Percentiles rank a stretch among this genome's conserved stretches.
Evolutionary conservation across 1,140 invertebrate genomes (phyloP).

Genomic region (Kradibia gibbosae): DNA sequence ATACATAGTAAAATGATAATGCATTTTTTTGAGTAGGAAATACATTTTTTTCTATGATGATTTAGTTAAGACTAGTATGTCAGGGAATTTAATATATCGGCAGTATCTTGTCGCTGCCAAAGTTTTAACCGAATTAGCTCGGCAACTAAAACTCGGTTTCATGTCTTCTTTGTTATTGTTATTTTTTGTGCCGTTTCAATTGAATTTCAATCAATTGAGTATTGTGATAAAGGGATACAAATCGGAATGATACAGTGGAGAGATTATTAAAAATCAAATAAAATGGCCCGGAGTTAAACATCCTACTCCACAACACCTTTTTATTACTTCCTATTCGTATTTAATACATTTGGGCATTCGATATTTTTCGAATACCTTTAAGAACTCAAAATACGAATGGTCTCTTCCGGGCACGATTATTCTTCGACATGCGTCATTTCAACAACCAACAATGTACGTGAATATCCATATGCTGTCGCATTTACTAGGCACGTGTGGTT

Average conservation of each 20-base stretch:
- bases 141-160: too few relatives aligned
- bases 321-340: not conserved
- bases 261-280: not conserved
- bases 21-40: too few relatives aligned
- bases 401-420: not conserved
- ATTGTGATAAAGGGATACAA: not conserved
- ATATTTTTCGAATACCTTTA: not conserved
- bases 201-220: not conserved
- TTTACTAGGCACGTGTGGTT: not conserved
- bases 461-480: not conserved
- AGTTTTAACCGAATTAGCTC: too few relatives aligned
- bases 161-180: not conserved
- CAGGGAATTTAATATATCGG: not conserved
- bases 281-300: not conserved
- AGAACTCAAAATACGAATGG: not conserved
- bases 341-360: not conserved
- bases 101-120: not conserved
- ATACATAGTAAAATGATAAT: too few relatives aligned
- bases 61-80: not conserved
- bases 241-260: not conserved
- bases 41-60: not conserved
- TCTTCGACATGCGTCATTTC: not conserved
- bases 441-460: slow-evolving; percentile 8
- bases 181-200: not conserved
- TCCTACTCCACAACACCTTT: not conserved